Base-by-base conservation (phyloP, 1,140 invertebrate species). In the Elysia chlorotica region DNA sequence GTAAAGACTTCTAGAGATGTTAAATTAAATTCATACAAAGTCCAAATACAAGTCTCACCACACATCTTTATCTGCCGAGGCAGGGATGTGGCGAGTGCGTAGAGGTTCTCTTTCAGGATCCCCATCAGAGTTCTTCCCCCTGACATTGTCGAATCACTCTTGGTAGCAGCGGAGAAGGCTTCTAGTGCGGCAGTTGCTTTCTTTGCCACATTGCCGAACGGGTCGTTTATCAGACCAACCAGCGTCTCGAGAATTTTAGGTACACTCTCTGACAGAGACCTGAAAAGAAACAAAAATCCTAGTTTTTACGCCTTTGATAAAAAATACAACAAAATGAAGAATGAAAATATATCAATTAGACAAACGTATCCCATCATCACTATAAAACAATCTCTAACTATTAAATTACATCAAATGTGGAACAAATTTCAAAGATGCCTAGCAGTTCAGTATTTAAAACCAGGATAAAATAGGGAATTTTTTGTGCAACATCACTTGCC, bases 81-180 rank as follows among this genome's bases (percentile, higher is more conserved):
- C 2, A 85, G 71, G 2, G 82, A 79, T 56, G 80, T 82, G 5
- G 80, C 69, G 5, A 84, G 68, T 21, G 74, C 74, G 54, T 79
- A 78, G 4, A 85, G 68, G 56, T 83, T 83, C 38, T 85, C 84
- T 66, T 84, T 80, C 35, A 85, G 72, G 41, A 85, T 79, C n/a
- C 80, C 80, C 63, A 79, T 73, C 54, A 85, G 77, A 37, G 78
- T 36, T n/a, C 62, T 65, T 54, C 76, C 72, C 35, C 75, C 76
- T n/a, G n/a, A n/a, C n/a, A n/a, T n/a, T n/a, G n/a, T n/a, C 23
- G 79, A 73, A 28, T 71, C 57, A 0, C 74, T 74, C 0, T 71
- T 41, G 48, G 79, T 77, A 35, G 69, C 73, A 5, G 74, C 68
- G 33, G 59, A 72, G 63, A 81, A 85, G 21, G 69, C 59, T 56